phyloP scores from a whole-genome alignment of 2,797 vertebrate species.

The Myoxocephalus aenaeus region DNA sequence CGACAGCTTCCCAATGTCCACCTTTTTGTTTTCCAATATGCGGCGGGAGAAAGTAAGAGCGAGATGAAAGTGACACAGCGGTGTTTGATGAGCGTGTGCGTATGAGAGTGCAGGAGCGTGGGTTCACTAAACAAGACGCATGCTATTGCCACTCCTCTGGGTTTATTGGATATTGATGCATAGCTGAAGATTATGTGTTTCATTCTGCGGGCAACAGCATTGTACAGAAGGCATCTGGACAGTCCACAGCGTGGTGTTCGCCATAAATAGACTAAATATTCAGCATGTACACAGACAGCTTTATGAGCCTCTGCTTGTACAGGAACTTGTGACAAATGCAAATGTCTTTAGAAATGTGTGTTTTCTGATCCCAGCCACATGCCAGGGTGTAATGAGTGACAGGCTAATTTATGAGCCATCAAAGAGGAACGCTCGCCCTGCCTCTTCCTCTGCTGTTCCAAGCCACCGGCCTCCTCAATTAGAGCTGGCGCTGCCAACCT shows the following conservation, averaged over 20 bases:
- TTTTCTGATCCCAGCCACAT: conserved; percentile 48
- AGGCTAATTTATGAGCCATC: conserved; percentile 64
- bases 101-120: background rate
- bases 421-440: conserved; percentile 33
- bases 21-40: conserved; percentile 51
- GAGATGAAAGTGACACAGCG: conserved; percentile 27
- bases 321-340: conserved; percentile 46
- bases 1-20: conserved; percentile 50
- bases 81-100: conserved; percentile 18
- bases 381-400: conserved; percentile 62
- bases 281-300: conserved; percentile 1
- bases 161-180: conserved; percentile 42
- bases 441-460: conserved; percentile 44
- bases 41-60: background rate
- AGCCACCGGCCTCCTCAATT: conserved; percentile 71
- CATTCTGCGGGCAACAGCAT: background rate
- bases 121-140: conserved; percentile 16
- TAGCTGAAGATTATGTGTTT: conserved; percentile 1
- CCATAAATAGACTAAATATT: background rate
- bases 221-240: background rate
- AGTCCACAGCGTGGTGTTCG: background rate
- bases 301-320: conserved; percentile 1
- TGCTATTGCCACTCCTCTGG: background rate
- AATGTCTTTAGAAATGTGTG: conserved; percentile 40
- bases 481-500: conserved; percentile 67